Base-by-base conservation (phyloP, 92 coral and sea anemone genomes). In the Epizoanthus ramosus region DNA sequence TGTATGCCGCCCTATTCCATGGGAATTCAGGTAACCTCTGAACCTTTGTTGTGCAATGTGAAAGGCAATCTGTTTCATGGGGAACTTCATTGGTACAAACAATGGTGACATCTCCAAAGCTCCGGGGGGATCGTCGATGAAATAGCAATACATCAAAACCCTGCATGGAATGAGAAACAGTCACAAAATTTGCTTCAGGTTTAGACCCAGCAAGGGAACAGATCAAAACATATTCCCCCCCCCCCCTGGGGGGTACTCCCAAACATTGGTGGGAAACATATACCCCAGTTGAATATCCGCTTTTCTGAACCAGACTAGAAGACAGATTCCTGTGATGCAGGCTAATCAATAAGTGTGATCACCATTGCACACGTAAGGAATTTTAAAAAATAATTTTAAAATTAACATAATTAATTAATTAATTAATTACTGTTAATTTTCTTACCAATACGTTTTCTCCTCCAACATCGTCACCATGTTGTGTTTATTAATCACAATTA, bases 361-460 rank as follows among this genome's bases (percentile, higher is more conserved):
- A n/a, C n/a, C n/a, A n/a, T n/a, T n/a, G n/a, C n/a, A n/a, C n/a
- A n/a, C n/a, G n/a, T n/a, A n/a, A n/a, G n/a, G n/a, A n/a, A n/a
- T n/a, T n/a, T n/a, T n/a, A n/a, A n/a, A n/a, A n/a, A n/a, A n/a
- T n/a, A n/a, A n/a, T n/a, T n/a, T n/a, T n/a, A n/a, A n/a, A n/a
- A n/a, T n/a, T n/a, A n/a, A n/a, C n/a, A 4, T 35, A 35, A 35
- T 35, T 2, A 35, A 35, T 35, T 35, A 2, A 35, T 35, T 35
- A 35, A 35, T 35, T 35, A 35, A 35, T 18, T 1, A 56, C 16
- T 1, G 2, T 1, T 83, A 83, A 5, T 63, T 61, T 52, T 69
- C 75, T 16, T 85, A 86, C 93, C 93, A 90, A 45, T 86, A 68
- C 1, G 93, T 90, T 33, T 88, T 90, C 67, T 90, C 93, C 57